Base-by-base conservation (phyloP, 2,797 vertebrate species). In the Hipposideros larvatus region DNA sequence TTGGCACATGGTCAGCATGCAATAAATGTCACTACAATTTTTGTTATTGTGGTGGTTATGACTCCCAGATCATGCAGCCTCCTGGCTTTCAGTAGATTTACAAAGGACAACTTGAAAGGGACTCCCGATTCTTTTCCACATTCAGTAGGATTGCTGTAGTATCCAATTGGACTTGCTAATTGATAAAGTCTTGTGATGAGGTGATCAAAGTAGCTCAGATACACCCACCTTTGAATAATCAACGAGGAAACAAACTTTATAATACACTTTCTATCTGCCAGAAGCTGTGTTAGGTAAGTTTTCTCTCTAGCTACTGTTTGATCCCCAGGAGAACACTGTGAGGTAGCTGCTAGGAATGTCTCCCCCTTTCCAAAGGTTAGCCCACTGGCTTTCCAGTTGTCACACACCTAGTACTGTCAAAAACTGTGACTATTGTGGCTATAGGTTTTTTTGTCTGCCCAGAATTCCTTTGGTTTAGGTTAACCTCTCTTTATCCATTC, bases 241-340 rank as follows among this genome's bases (percentile, higher is more conserved):
- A 70, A 41, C 93, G 63, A 84, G 26, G 61, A 88, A 78, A 53
- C 31, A 89, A 87, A 92, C 26, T 78, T 82, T 57, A n/a, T 65
- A 93, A 87, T 57, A 73, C 16, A 66, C 10, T 86, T 96, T 73
- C 24, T 87, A 28, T 26, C 51, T 88, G 73, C 31, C 53, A 83
- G 73, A 79, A 63, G 15, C n/a, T 51, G 21, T 16, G 31, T 24
- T 55, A 51, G 70, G 43, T 55, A 22, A 41, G n/a, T 90, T 97
- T 95, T 61, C 19, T 87, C 41, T 93, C 53, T 28, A 87, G 34
- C 61, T 88, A 3, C 46, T n/a, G 15, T 65, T 85, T 53, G 74
- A 87, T 46, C 28, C 22, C 77, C 41, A 57, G 26, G 68, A 73
- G 57, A 92, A 78, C 18, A 6, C 34, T 51, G 10, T 84, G 63